Base-by-base conservation (phyloP, 2,797 vertebrate species). In the Dipus sagitta region DNA sequence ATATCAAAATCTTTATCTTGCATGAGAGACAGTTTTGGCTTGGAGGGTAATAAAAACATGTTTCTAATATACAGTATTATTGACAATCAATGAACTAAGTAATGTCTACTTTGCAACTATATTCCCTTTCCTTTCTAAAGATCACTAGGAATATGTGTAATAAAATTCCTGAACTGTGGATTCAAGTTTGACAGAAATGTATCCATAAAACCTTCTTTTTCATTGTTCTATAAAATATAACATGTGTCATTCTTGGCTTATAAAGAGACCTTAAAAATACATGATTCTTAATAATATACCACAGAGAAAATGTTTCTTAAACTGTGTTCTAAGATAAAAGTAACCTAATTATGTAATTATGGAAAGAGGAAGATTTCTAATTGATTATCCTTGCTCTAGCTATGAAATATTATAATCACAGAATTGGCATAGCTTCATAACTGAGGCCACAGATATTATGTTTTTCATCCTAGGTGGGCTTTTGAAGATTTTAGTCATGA, bases 311-410 rank as follows among this genome's bases (percentile, higher is more conserved):
- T 32, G 42, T 87, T 77, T 54, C 21, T 92, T 86, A 91, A 96
- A 77, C 74, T 18, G 65, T 77, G 12, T 20, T 95, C 97, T 95
- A 96, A 86, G 94, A 71, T 90, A 95, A 94, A 74, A 95, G 75
- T 94, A 95, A 97, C 96, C 86, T 42, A 96, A 94, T 94, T 97
- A 72, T 81, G 12, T 91, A 92, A 94, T 95, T 97, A 93, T 76
- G 23, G 78, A 20, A 0, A 23, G 60, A 95, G n/a, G 96, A 92
- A 80, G 65, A 96, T 15, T 30, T 95, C 38, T n/a, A 74, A 78
- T 65, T 92, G 52, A 60, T 95, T 96, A 94, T 13, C 13, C 52
- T 93, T 82, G 2, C 1, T 96, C 62, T 52, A 89, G 4, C 64
- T 81, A 83, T 72, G 70, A 54, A 80, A 94, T 82, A 90, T 42